Evolutionary conservation across 2,797 vertebrate species (phyloP).

Genomic region (Chrysolophus pictus): DNA sequence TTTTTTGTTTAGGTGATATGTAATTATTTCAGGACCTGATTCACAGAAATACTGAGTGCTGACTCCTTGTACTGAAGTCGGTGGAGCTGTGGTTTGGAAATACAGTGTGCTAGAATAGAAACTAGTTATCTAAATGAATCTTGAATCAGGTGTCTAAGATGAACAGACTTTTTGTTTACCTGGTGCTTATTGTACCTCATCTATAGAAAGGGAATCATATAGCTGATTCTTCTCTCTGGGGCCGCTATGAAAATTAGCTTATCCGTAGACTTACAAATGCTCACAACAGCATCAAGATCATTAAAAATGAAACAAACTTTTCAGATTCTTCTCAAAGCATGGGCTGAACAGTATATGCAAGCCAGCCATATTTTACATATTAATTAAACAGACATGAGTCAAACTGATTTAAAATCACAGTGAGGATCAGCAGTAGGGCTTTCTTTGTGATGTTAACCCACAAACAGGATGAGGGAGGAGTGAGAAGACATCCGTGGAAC

Average conservation of each 20-base stretch:
- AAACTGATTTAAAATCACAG: neutral
- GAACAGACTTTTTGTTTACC: neutral
- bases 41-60: neutral
- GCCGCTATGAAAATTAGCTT: neutral
- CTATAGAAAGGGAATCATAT: neutral
- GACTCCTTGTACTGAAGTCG: neutral
- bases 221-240: neutral
- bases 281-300: neutral
- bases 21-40: neutral
- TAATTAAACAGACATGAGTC: neutral
- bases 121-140: neutral
- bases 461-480: neutral
- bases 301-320: neutral
- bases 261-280: neutral
- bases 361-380: neutral
- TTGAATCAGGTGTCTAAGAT: neutral
- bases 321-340: neutral
- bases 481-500: neutral
- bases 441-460: neutral
- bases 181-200: neutral
- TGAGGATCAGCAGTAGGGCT: neutral
- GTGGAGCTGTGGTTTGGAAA: neutral
- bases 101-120: neutral
- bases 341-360: neutral
- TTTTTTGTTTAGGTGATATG: neutral